Evolutionary conservation across 2,888 invertebrate genomes (phyloP), one percentile per base, ranked within the genome.

Genomic region (Rhopalosiphum nymphaeae): DNA sequence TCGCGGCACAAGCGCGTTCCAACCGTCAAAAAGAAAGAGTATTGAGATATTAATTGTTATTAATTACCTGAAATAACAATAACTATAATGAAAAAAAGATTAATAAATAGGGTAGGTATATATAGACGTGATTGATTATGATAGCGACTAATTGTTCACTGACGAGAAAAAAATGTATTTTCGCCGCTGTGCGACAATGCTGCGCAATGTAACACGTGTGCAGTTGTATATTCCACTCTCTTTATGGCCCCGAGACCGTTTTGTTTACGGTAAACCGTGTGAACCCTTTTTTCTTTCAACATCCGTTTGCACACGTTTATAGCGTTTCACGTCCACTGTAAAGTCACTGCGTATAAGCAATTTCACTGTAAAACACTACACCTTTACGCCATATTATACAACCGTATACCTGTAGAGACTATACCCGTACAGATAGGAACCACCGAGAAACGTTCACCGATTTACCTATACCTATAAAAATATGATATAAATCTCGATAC

Each of bases 211-310:
- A 78, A 78, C 78, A 78, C 21, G 78, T 78, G 78, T 78, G 78
- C 36, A 16, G 78, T n/a, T 36, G 78, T 36, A 36, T 78, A 36
- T 78, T 78, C 78, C 78, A 21, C 78, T 78, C 78, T 36, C 78
- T 78, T 78, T 78, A 36, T 21, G 78, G 78, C 36, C 78, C 16
- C n/a, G 78, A 78, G 78, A 42, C 78, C 78, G 36, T 78, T 78
- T 78, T 36, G 78, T 78, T 78, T 42, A 42, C 78, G 36, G 78
- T 21, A 78, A 78, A 86, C 44, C 53, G 36, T 25, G 56, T 4
- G 53, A 88, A 36, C 46, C 88, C 88, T 53, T 88, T 88, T 56
- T 86, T 86, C 46, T 86, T 86, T 88, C 88, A 42, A 88, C 88
- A 56, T 88, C 88, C 53, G 88, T 88, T 88, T 42, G 88, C 88